Evolutionary conservation across 2,113 vertebrate species (phyloP), one percentile per base, ranked within the genome.

Genomic region (Guaruba guarouba): DNA sequence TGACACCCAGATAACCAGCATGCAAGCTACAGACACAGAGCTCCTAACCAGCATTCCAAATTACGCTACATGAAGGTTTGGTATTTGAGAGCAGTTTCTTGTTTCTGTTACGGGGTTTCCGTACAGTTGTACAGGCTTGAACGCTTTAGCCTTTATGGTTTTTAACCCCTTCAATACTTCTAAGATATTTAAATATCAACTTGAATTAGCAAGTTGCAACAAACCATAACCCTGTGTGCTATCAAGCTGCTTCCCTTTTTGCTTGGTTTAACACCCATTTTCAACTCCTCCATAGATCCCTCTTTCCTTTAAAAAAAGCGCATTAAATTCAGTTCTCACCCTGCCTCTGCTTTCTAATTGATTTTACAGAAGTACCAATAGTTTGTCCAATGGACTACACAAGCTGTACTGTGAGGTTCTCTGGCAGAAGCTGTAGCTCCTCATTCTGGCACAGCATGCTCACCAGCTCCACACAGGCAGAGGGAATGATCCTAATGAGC

Each of bases 391-490:
- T 2, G 29, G 23, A 8, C 35, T 27, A 5, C 62, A 13, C 20
- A 8, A 5, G 37, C n/a, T 57, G 41, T 6, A 3, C 29, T 3
- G 17, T 16, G 57, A 46, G n/a, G 13, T 11, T 80, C n/a, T 68
- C 3, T 37, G 28, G 31, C 29, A n/a, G 51, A 29, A 75, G 41
- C 37, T 14, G 46, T 67, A 62, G 7, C 7, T 49, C 22, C 35
- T 20, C 0, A 0, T 13, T 13, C 54, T 17, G 69, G n/a, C 49
- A 44, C 52, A 28, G 64, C 0, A 0, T 16, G 43, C 51, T 64
- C 57, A 33, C 20, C n/a, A 61, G 68, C 35, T 27, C 17, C 35
- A 2, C 0, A 0, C 0, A 2, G 43, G 41, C 57, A n/a, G 43
- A 69, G 14, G 28, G 18, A 6, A 11, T 2, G 61, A 63, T 12